Conservation (phyloP, 2,797 vertebrate genomes). For the Loriculus beryllinus region DNA sequence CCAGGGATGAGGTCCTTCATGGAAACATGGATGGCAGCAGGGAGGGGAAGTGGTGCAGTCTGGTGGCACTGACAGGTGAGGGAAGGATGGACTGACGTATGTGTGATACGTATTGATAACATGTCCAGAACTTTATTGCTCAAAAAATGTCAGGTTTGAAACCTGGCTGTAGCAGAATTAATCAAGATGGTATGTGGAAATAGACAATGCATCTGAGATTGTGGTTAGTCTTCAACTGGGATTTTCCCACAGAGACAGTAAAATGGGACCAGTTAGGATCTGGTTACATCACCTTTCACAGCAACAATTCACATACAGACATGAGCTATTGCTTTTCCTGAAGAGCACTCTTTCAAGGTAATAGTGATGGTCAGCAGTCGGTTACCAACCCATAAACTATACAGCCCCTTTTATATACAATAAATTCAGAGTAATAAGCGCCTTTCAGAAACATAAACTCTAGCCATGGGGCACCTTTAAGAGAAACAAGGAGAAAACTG, state of each 20-base stretch:
- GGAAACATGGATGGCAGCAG: background rate
- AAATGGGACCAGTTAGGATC: background rate
- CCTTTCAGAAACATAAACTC: background rate
- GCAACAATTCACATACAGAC: background rate
- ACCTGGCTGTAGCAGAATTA: background rate
- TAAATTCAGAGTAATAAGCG: background rate
- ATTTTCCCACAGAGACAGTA: background rate
- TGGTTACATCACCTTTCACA: background rate
- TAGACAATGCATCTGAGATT: background rate
- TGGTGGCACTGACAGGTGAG: fast-evolving
- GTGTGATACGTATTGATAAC: fast-evolving
- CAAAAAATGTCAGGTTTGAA: background rate
- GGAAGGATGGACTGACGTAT: fast-evolving
- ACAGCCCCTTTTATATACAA: background rate
- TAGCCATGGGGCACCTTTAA: background rate
- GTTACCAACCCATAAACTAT: background rate
- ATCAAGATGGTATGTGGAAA: background rate
- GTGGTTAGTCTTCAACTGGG: background rate
- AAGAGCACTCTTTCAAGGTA: background rate
- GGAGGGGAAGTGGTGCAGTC: background rate
- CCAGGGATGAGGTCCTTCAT: fast-evolving
- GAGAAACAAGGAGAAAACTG: background rate
- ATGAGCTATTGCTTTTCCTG: background rate
- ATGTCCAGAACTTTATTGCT: background rate
- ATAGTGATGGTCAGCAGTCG: background rate